Conservation (phyloP, 2,113 vertebrate genomes). For the Panthera tigris region DNA sequence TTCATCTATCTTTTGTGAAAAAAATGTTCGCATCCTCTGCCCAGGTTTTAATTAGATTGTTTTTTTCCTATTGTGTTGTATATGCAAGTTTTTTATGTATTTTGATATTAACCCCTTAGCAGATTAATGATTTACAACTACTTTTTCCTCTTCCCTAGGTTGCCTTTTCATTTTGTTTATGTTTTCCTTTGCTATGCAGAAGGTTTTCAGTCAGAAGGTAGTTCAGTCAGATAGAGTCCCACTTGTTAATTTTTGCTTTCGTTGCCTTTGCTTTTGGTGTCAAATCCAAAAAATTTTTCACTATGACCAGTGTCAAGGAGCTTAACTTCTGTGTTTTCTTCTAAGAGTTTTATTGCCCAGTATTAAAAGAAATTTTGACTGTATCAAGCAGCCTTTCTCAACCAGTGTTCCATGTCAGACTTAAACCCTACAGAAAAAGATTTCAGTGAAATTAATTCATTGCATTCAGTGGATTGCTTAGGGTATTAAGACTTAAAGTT, state of each 20-base stretch:
- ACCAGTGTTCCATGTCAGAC: background rate
- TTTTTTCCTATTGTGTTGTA: background rate
- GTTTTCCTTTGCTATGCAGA: background rate
- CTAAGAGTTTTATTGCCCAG: background rate
- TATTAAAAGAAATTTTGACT: background rate
- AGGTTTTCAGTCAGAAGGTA: background rate
- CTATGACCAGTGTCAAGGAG: background rate
- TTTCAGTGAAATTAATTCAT: background rate
- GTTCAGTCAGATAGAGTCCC: background rate
- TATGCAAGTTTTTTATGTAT: background rate
- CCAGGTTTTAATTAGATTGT: background rate
- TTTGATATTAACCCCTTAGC: background rate
- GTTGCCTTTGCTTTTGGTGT: constrained; percentile 37
- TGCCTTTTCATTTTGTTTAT: background rate
- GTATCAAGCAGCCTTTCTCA: background rate
- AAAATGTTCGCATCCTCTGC: background rate
- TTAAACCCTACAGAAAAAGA: background rate
- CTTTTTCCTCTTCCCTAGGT: background rate
- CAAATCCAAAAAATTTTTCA: background rate
- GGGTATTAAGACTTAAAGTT: background rate
- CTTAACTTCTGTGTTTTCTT: background rate
- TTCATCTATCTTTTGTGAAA: background rate
- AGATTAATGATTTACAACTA: background rate
- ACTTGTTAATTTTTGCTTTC: background rate
- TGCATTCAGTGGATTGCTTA: background rate